These are phyloP conservation scores for Gadopsis marmoratus DNA, from an alignment of 2,797 vertebrate species.

Conservation along the genomic window DNA sequence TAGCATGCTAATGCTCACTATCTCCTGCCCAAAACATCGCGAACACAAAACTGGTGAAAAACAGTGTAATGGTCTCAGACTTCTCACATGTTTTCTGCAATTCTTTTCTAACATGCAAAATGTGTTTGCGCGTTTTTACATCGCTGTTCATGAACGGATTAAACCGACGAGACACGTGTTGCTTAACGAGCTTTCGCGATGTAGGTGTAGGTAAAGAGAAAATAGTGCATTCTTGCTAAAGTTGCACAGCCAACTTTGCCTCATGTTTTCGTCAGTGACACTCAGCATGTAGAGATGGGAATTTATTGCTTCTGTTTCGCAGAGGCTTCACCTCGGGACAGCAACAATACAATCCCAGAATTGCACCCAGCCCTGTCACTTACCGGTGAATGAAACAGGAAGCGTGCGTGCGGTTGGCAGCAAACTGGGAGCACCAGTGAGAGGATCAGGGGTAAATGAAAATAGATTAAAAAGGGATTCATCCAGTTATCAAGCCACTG, in stretches of 20 bases:
- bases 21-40: no score
- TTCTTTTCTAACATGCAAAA: no score
- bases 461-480: constrained; percentile 84
- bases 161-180: background rate
- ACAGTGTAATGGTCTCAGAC: no score
- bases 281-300: constrained; percentile 21
- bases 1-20: no score
- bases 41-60: no score
- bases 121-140: background rate
- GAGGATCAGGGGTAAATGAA: constrained; percentile 79
- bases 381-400: constrained; percentile 37
- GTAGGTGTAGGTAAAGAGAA: background rate
- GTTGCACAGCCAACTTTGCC: background rate
- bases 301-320: constrained; percentile 18
- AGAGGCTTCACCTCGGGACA: constrained; percentile 19
- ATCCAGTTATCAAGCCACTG: constrained; percentile 82
- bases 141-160: background rate
- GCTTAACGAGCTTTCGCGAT: background rate
- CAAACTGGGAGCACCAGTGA: constrained; percentile 60
- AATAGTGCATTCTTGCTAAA: background rate
- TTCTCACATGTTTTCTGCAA: no score
- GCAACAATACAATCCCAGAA: constrained; percentile 28
- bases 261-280: background rate
- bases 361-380: constrained; percentile 31
- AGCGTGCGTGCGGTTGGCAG: constrained; percentile 28